phyloP scores from a whole-genome alignment of 2,113 vertebrate genomes.

The Chloebia gouldiae region DNA sequence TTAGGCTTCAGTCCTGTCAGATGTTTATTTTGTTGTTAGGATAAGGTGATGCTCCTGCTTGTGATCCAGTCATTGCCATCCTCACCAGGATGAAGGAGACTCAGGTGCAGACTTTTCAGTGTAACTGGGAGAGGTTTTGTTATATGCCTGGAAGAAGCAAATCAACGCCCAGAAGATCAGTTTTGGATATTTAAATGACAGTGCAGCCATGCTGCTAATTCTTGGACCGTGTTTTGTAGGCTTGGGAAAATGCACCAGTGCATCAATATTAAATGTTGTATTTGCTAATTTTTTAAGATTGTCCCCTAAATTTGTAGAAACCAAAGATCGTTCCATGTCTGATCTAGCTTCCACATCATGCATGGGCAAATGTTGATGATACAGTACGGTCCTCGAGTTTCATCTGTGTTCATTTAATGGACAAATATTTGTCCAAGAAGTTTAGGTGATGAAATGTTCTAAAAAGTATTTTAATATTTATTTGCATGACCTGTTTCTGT shows the following conservation, averaged over 20 bases:
- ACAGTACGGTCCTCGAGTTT: background rate
- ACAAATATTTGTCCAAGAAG: background rate
- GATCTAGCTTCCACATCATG: rapidly evolving
- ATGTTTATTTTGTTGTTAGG: background rate
- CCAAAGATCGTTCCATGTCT: background rate
- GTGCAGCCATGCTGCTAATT: background rate
- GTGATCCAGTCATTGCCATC: background rate
- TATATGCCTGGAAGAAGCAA: background rate
- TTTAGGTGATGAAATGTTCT: background rate
- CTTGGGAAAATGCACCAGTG: background rate
- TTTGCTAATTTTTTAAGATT: background rate
- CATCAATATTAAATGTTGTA: background rate
- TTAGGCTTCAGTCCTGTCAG: background rate
- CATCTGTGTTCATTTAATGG: background rate
- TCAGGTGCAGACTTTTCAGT: background rate
- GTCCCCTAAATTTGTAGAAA: background rate
- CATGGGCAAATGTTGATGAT: background rate
- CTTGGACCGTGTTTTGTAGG: background rate
- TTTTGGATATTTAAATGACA: background rate
- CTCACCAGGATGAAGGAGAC: background rate
- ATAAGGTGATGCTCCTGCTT: background rate
- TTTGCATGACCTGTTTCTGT: background rate
- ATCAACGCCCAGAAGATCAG: background rate
- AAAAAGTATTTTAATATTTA: background rate
- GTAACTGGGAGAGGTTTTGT: background rate